Evolutionary conservation across 1,140 invertebrate genomes (phyloP).

Genomic region (Drosophila fuyamai): DNA sequence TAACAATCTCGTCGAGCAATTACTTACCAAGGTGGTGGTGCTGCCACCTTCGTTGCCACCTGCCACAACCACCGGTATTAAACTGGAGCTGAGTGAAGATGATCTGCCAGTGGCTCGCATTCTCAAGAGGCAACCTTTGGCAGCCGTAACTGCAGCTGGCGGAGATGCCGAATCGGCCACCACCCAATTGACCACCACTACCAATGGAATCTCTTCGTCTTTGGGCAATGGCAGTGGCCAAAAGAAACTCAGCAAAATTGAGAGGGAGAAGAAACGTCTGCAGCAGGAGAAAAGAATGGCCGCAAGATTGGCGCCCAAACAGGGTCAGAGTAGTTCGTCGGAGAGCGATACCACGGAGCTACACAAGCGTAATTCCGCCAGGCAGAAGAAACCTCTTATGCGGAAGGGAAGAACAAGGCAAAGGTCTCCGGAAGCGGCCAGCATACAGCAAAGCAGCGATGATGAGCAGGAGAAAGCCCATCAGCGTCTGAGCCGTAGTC

Average conservation of each 20-base stretch:
- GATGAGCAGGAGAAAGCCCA: slow-evolving; percentile 12
- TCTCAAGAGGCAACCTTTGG: slow-evolving; percentile 49
- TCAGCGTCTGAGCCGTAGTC: slow-evolving; percentile 4
- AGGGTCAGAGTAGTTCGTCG: slow-evolving; percentile 71
- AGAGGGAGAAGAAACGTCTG: slow-evolving; percentile 75
- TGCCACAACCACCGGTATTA: slow-evolving; percentile 38
- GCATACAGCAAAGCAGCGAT: slow-evolving; percentile 9
- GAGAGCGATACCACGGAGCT: slow-evolving; percentile 79
- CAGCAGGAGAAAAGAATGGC: slow-evolving; percentile 78
- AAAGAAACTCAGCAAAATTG: slow-evolving; percentile 75
- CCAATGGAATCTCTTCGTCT: slow-evolving; percentile 51
- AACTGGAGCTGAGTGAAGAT: slow-evolving; percentile 71
- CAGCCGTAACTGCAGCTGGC: neutral
- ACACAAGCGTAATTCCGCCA: slow-evolving; percentile 63
- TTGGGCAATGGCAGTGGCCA: slow-evolving; percentile 45
- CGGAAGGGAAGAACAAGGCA: slow-evolving; percentile 59
- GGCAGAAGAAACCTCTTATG: slow-evolving; percentile 71
- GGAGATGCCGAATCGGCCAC: slow-evolving; percentile 59
- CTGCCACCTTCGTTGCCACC: neutral
- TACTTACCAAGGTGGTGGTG: slow-evolving; percentile 42
- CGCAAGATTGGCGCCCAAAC: slow-evolving; percentile 57
- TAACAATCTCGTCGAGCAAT: slow-evolving; percentile 79
- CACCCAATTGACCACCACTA: slow-evolving; percentile 60
- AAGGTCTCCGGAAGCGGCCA: slow-evolving; percentile 33
- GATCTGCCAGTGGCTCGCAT: slow-evolving; percentile 70